Percentiles rank a stretch among this genome's conserved stretches.
Conservation (phyloP, 2,797 vertebrate genomes). For the Peromyscus eremicus region DNA sequence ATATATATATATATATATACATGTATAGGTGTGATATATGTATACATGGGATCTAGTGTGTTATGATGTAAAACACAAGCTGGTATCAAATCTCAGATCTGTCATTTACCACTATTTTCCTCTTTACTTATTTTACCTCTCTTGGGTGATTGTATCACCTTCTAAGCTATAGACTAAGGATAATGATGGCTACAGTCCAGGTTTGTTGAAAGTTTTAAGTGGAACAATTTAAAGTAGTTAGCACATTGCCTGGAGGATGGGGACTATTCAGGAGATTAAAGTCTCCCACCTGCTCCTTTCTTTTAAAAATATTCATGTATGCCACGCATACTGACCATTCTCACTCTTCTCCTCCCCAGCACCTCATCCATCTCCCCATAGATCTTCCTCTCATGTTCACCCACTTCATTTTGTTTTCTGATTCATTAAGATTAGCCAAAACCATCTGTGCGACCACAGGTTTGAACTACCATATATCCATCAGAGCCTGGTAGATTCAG, state of each 20-base stretch:
- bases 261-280: neutral
- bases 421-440: neutral
- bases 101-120: constrained; percentile 3
- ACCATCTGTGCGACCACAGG: neutral
- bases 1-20: neutral
- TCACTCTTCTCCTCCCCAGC: neutral
- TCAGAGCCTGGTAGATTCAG: neutral
- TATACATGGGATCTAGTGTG: neutral
- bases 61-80: neutral
- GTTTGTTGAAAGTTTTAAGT: constrained; percentile 21
- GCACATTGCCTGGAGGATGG: neutral
- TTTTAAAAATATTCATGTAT: neutral
- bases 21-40: neutral
- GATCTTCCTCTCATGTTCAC: neutral
- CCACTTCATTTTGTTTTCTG: neutral
- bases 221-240: constrained; percentile 32
- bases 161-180: neutral
- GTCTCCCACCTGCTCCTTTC: neutral
- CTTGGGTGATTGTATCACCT: neutral
- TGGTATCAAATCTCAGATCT: neutral
- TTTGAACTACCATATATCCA: neutral
- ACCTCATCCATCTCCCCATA: neutral
- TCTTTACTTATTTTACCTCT: neutral
- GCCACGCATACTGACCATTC: neutral
- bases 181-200: neutral